Evolutionary conservation across 1,140 invertebrate species (phyloP), one percentile per base, ranked within the genome.

Genomic region (Neotoxoptera formosana): DNA sequence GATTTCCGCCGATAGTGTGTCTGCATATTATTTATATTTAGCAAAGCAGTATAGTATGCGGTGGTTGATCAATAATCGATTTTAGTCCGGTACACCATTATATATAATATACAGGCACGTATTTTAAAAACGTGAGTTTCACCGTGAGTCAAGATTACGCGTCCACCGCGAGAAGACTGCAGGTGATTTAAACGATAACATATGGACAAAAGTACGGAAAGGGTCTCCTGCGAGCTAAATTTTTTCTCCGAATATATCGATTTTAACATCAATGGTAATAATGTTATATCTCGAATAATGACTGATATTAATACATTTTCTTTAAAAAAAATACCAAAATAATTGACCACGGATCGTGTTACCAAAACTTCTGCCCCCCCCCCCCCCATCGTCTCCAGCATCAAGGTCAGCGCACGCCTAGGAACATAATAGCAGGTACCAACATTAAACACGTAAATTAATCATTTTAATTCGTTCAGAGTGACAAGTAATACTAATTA

Each of bases 401-500:
- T 9, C 8, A 76, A 76, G 60, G 60, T n/a, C 14, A n/a, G 14
- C 11, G 4, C 60, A n/a, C 60, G 30, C 14, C 30, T 17, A 76
- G 30, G n/a, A 76, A n/a, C 14, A 76, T 76, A 23, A n/a, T 76
- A 34, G n/a, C n/a, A n/a, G n/a, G 30, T n/a, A 67, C 2, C 30
- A 30, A 67, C 9, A 67, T n/a, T n/a, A 67, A 30, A 67, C 60
- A 67, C 11, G 60, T 76, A 14, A 76, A 76, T 76, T n/a, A 76
- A 41, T 2, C 41, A 21, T 86, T 4, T 83, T 23, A 21, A 25
- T 47, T 47, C 45, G 11, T 86, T 9, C 84, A 7, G 45, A 86
- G 41, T 41, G 84, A 47, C 84, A 86, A 86, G 48, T 84, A n/a
- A n/a, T 25, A 41, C 34, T 84, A 84, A 84, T 87, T 48, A 48